These are phyloP conservation scores for Carettochelys insculpta DNA, from an alignment of 2,113 vertebrate species.

Conservation along the genomic window DNA sequence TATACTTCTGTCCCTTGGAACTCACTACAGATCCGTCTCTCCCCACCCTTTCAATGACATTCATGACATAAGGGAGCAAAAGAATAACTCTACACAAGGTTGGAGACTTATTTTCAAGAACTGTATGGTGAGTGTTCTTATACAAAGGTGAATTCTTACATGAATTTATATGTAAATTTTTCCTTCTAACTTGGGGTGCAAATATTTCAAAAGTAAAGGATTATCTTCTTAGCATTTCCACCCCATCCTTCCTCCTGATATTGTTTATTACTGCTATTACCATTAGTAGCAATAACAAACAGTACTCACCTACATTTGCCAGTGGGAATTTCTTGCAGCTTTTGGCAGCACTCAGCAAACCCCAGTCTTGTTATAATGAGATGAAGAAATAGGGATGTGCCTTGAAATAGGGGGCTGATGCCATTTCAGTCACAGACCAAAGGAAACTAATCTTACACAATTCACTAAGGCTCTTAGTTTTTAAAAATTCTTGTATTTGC, in stretches of 20 bases:
- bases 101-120: background rate
- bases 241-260: too few species aligned
- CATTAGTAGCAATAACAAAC: too few species aligned
- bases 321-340: too few species aligned
- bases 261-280: too few species aligned
- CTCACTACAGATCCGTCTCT: background rate
- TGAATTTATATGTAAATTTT: slow-evolving; percentile 5
- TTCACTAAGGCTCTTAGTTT: background rate
- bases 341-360: too few species aligned
- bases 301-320: too few species aligned
- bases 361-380: too few species aligned
- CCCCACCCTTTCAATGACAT: too few species aligned
- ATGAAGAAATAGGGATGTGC: too few species aligned
- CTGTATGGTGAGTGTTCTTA: background rate
- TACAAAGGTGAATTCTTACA: background rate
- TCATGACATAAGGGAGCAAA: slow-evolving; percentile 7
- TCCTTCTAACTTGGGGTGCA: background rate
- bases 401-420: too few species aligned
- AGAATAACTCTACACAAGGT: background rate
- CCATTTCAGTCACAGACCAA: background rate
- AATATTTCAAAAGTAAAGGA: too few species aligned
- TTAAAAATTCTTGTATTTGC: slow-evolving; percentile 12
- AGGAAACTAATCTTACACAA: background rate
- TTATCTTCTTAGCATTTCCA: too few species aligned
- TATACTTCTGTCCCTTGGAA: background rate